Conservation (phyloP, 2,797 vertebrate species). For the Calcarius lapponicus region DNA sequence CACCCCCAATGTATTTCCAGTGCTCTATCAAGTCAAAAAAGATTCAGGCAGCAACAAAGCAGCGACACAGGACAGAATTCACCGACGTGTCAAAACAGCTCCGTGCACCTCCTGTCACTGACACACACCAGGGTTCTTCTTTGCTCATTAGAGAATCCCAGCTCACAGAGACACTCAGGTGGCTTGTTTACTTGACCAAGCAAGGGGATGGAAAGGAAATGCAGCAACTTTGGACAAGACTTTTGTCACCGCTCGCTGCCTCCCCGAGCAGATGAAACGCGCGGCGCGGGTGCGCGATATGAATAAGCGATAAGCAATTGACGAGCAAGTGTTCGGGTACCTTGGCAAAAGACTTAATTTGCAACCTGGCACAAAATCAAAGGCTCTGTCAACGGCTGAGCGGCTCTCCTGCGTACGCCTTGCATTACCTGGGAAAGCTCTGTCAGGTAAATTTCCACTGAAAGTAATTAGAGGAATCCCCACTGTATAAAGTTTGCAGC, state of each 20-base stretch:
- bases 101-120: accelerated
- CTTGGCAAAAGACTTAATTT: conserved; percentile 78
- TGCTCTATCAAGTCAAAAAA: neutral
- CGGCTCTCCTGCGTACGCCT: conserved; percentile 33
- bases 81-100: neutral
- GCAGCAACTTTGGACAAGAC: neutral
- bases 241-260: neutral
- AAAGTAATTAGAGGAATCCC: conserved; percentile 78
- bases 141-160: conserved; percentile 10
- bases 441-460: conserved; percentile 76
- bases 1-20: neutral
- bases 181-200: conserved; percentile 42
- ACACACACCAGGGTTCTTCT: neutral
- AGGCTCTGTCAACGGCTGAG: conserved; percentile 70
- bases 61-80: neutral
- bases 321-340: conserved; percentile 53
- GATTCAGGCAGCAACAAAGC: neutral
- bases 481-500: conserved; percentile 59
- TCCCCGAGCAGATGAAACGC: conserved; percentile 32
- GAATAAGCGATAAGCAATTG: conserved; percentile 57
- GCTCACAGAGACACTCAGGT: neutral
- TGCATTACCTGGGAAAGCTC: conserved; percentile 65
- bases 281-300: neutral
- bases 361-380: conserved; percentile 75
- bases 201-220: neutral